Percentiles rank a stretch among this genome's conserved stretches.
These are phyloP conservation scores for Lacanobia wlatinum DNA, from an alignment of 2,888 invertebrate species.

Conservation along the genomic window DNA sequence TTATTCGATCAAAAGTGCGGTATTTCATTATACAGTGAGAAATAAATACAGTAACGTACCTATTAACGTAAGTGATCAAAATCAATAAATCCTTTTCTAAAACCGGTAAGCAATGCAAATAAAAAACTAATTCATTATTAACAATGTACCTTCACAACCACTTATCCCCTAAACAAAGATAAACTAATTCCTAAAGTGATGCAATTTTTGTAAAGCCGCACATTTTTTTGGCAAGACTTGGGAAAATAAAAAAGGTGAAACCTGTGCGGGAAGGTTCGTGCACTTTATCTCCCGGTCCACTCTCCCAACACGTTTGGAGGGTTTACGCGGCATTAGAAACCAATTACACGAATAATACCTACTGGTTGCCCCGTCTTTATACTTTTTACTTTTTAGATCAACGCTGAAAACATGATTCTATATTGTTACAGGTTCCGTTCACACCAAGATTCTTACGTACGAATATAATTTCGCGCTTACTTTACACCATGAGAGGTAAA, in stretches of 20 bases:
- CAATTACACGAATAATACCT: constrained; percentile 89
- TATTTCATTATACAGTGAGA: too few species aligned
- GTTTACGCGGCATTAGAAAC: constrained; percentile 91
- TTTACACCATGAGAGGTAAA: constrained; percentile 45
- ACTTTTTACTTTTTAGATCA: constrained; percentile 63
- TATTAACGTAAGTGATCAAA: neutral
- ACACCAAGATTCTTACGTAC: constrained; percentile 1
- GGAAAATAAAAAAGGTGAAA: constrained; percentile 70
- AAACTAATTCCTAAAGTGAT: constrained; percentile 34
- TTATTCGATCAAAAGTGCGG: neutral
- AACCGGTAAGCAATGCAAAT: too few species aligned
- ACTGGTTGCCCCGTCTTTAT: constrained; percentile 67
- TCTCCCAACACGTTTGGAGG: constrained; percentile 90
- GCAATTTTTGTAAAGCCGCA: constrained; percentile 44
- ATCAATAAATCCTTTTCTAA: neutral
- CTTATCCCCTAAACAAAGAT: constrained; percentile 10
- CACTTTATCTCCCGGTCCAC: constrained; percentile 89
- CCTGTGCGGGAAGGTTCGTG: constrained; percentile 74
- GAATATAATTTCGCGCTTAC: constrained; percentile 31
- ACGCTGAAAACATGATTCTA: constrained; percentile 43
- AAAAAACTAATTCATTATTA: neutral
- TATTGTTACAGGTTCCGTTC: constrained; percentile 10
- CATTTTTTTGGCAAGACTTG: constrained; percentile 40
- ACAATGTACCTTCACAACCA: neutral
- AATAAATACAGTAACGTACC: too few species aligned